Evolutionary conservation across 2,797 vertebrate species (phyloP), one percentile per base, ranked within the genome.

Genomic region (Simalia tracyae): DNA sequence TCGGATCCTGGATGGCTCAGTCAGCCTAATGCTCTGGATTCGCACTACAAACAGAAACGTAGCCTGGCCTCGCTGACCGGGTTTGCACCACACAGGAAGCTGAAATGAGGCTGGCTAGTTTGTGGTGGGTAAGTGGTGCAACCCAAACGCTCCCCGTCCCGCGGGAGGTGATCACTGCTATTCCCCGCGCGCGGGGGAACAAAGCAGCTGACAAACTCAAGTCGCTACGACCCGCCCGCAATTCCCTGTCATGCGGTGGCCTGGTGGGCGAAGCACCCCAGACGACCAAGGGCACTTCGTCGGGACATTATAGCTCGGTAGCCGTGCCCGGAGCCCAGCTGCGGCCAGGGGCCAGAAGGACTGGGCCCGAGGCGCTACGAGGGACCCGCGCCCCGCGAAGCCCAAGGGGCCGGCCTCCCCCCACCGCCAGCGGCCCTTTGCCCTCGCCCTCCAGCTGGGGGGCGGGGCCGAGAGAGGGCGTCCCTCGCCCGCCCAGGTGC

Each of bases 401-500:
- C 84, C 84, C 28, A 76, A 5, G 46, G 19, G 31, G 81, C 84
- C 6, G 10, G 54, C 46, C 31, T 54, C 63, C 4, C 11, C 86
- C 56, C 46, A 54, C 28, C 17, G n/a, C 61, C 11, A 8, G 50
- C 46, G 46, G 56, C 63, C 61, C 42, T 12, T 15, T 2, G 87
- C 14, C n/a, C 87, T 36, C 46, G 11, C 61, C 76, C 15, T 26
- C 36, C 84, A 8, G n/a, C 46, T 11, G 0, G 68, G 50, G 8
- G 91, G 87, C 81, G 76, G 91, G 94, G 66, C 64, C 84, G 15
- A 6, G 15, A 57, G 56, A 22, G 19, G 68, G 28, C 5, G 64
- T 84, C 60, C 46, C 4, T 10, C 59, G 28, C 1, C 14, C n/a
- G 90, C 88, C 91, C 85, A 64, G 92, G 94, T 93, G 63, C 96